Evolutionary conservation across 2,888 invertebrate species (phyloP), one percentile per base, ranked within the genome.

Genomic region (Lasioglossum vierecki): DNA sequence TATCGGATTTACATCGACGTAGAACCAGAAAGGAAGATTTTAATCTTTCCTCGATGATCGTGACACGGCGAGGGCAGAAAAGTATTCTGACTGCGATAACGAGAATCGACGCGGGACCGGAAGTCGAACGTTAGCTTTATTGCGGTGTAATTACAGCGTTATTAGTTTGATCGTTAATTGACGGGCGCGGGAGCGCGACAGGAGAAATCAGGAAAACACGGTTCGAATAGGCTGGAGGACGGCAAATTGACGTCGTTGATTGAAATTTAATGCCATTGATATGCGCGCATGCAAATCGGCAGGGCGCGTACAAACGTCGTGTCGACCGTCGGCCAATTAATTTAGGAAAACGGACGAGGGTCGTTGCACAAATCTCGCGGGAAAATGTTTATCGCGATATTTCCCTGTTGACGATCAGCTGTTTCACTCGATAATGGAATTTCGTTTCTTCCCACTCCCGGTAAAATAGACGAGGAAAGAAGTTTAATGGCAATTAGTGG

Each of bases 191-290:
- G 49, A 46, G n/a, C 39, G 57, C 73, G 46, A 74, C 30, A 57
- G 18, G 57, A 57, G 66, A 49, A 68, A 73, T 44, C 46, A 60
- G 39, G 83, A 83, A 83, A 83, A 76, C 68, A n/a, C 71, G 70
- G 53, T 15, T 41, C 3, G 78, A 71, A 57, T 41, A 53, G 53
- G 53, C 41, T 22, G n/a, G 68, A 63, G 63, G n/a, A 63, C 81
- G 75, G 71, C 83, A 35, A 76, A 81, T 81, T 76, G 75, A 49
- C 44, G 39, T 30, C 46, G 30, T 77, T 68, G 83, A 83, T 73
- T 77, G 73, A 74, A 74, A 83, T 83, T 83, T 83, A 83, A 83
- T 83, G 83, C 41, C 73, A 83, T 68, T 68, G 83, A 83, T 83
- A 83, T 77, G 83, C 57, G 30, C 63, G 57, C 41, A 49, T 83